phyloP scores from a whole-genome alignment of 92 coral and sea anemone genomes.

The Bergia sp. region DNA sequence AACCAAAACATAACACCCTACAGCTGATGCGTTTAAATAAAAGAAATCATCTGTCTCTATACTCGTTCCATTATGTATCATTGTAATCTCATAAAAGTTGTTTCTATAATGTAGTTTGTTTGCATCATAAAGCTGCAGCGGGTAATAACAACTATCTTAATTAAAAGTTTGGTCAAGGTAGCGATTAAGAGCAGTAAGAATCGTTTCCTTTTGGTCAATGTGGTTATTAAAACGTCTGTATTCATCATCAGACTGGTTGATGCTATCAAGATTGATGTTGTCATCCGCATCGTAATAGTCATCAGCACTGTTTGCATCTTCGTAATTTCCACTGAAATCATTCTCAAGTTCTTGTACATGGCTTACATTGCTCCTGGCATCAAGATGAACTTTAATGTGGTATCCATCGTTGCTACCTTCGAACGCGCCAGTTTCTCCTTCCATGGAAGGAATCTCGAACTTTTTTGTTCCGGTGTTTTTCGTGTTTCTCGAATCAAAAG shows the following conservation, averaged over 20 bases:
- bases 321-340: conserved; percentile 4
- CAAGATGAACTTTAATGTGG: conserved; percentile 34
- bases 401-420: conserved; percentile 15
- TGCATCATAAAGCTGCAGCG: neutral
- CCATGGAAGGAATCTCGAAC: conserved; percentile 31
- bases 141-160: neutral
- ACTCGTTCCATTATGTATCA: neutral
- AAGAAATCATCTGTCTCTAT: neutral
- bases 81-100: no score
- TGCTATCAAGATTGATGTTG: neutral
- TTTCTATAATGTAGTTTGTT: neutral
- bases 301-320: neutral
- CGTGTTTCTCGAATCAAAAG: neutral
- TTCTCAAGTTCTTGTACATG: neutral
- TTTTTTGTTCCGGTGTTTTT: neutral
- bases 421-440: conserved; percentile 24
- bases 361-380: conserved; percentile 28
- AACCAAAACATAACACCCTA: neutral
- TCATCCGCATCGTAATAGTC: neutral
- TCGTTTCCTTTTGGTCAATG: conserved; percentile 30
- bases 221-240: conserved; percentile 21
- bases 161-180: conserved; percentile 20
- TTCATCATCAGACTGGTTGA: neutral
- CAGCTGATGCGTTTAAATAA: no score
- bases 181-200: conserved; percentile 35